These are phyloP conservation scores for Oreonectes daqikongensis DNA, from an alignment of 2,797 vertebrate genomes.

Conservation along the genomic window DNA sequence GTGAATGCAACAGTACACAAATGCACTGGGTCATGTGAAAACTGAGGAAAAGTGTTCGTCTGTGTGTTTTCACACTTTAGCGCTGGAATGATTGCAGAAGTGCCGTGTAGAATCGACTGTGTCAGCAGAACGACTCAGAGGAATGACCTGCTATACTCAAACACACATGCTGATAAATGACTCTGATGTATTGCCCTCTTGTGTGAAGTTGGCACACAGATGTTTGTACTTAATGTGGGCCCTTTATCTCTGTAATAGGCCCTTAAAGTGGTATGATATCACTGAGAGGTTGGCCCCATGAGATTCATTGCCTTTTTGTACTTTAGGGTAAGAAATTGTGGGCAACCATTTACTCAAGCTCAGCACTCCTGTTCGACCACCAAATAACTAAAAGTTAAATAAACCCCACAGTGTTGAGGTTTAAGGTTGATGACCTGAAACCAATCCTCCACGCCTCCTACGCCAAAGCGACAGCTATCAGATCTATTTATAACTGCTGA, in stretches of 20 bases:
- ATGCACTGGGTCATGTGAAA: not conserved
- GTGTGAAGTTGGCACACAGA: constrained; percentile 23
- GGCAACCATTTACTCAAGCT: not conserved
- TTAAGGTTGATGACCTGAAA: constrained; percentile 18
- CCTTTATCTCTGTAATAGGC: constrained; percentile 28
- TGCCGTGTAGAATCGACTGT: not conserved
- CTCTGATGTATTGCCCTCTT: constrained; percentile 20
- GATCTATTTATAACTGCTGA: constrained; percentile 75
- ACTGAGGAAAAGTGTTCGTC: too few relatives aligned
- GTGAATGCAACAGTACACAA: not conserved
- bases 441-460: constrained; percentile 33
- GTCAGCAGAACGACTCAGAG: constrained; percentile 30
- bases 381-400: constrained; percentile 26
- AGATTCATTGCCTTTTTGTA: constrained; percentile 5
- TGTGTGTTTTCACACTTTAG: not conserved
- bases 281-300: constrained; percentile 5
- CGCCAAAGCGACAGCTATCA: constrained; percentile 62
- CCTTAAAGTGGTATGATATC: constrained; percentile 23
- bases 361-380: not conserved
- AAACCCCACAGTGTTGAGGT: not conserved
- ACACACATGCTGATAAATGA: constrained; percentile 23
- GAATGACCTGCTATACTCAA: constrained; percentile 5
- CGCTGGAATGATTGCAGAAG: not conserved
- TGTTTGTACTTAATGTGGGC: constrained; percentile 22
- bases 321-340: not conserved